Evolutionary conservation across 2,888 invertebrate species (phyloP), one percentile per base, ranked within the genome.

Genomic region (Enchytraeus crypticus): DNA sequence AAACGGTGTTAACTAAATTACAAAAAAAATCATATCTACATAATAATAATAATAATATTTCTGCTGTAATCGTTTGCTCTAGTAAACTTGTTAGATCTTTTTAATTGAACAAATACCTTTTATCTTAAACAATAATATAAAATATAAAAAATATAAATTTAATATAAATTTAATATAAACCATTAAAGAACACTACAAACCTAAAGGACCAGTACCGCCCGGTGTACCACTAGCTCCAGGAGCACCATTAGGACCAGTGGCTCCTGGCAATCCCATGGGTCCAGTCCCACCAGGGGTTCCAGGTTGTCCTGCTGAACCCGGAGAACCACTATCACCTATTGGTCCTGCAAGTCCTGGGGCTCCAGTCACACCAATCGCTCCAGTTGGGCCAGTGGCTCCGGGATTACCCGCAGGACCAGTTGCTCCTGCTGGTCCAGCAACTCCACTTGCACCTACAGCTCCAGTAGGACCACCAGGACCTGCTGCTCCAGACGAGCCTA

Each of bases 391-490:
- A 21, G 53, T 23, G 11, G 38, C 11, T 21, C 59, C 59, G 2
- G 38, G 23, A 18, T 23, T n/a, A 26, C 59, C 59, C 2, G 59
- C 11, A 23, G 56, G 34, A 3, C 62, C 64, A 33, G 60, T 53
- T 23, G 51, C 8, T 43, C 59, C 59, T 18, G 45, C 46, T 8
- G 45, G 18, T 38, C 64, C 64, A 5, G 32, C 21, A 33, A 29
- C 34, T 30, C 64, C 64, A 30, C 30, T 11, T 5, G 8, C 38
- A 23, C 58, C 58, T 33, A 51, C 5, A 21, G 51, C 5, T 51
- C 57, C 57, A 5, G 11, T 18, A 8, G 47, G 29, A 14, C 57
- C 57, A 8, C 5, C 8, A 5, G 56, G 38, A 5, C 57, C 57
- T 8, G 26, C 26, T 8, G n/a, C n/a, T 14, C 60, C 60, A 30